phyloP scores from a whole-genome alignment of 2,113 vertebrate genomes.

The Athene cunicularia region DNA sequence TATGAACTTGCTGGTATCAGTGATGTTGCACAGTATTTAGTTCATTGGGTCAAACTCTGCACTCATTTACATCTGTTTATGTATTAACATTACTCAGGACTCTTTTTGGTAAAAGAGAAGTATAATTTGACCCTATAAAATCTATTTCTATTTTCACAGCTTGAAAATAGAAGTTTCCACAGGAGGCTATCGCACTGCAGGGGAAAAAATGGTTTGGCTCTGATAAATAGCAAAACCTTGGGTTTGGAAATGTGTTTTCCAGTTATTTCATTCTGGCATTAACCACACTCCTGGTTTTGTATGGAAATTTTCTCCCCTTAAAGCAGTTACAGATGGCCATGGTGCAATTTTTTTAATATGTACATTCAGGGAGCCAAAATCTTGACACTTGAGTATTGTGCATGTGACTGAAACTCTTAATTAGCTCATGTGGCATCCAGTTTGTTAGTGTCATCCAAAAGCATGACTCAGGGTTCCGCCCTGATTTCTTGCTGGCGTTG shows the following conservation, averaged over 20 bases:
- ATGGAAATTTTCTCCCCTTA: conserved; percentile 34
- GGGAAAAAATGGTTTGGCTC: background rate
- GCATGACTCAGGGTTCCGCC: background rate
- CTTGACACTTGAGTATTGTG: background rate
- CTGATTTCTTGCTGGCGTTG: background rate
- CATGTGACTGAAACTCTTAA: background rate
- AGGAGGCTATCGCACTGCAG: background rate
- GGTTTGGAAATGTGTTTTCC: conserved; percentile 44
- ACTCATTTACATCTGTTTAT: background rate
- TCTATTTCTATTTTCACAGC: conserved; percentile 14
- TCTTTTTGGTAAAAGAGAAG: background rate
- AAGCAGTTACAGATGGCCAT: conserved; percentile 14
- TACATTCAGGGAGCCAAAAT: background rate
- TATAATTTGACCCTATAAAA: background rate
- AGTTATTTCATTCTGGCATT: conserved; percentile 46
- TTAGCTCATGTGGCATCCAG: background rate
- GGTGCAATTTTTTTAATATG: background rate
- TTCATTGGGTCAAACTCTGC: background rate
- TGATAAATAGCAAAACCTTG: conserved; percentile 22
- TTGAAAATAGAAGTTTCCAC: conserved; percentile 58
- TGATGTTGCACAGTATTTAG: background rate
- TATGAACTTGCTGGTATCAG: background rate
- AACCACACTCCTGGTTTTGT: conserved; percentile 1
- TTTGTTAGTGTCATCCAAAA: background rate
- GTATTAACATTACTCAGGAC: background rate